Percentiles rank a stretch among this genome's conserved stretches.
Evolutionary conservation across 2,797 vertebrate genomes (phyloP).

Genomic region (Craterocephalus amniculus): DNA sequence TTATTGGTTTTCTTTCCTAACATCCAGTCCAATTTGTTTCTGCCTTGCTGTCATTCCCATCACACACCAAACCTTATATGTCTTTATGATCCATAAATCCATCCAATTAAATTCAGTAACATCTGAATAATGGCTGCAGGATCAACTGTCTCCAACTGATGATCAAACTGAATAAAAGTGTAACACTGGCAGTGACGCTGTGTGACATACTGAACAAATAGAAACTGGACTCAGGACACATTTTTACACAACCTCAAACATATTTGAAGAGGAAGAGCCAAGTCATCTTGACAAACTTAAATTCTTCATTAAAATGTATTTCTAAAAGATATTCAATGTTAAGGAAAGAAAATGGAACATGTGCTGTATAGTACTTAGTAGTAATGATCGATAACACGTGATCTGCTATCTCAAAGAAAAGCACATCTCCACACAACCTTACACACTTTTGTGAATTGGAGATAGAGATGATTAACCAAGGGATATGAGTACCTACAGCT

Average conservation of each 20-base stretch:
- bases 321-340: too few species aligned
- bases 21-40: constrained; percentile 12
- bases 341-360: not conserved
- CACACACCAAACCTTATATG: constrained; percentile 35
- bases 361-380: not conserved
- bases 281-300: not conserved
- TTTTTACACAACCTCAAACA: not conserved
- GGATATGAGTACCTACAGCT: not conserved
- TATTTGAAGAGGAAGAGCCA: not conserved
- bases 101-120: constrained; percentile 55
- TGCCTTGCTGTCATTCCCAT: not conserved
- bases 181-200: not conserved
- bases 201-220: not conserved
- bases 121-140: constrained; percentile 35
- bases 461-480: not conserved
- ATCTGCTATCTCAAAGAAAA: not conserved
- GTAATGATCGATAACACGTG: not conserved
- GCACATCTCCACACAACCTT: not conserved
- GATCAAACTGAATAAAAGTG: not conserved
- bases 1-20: not conserved
- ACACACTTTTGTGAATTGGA: not conserved
- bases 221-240: not conserved
- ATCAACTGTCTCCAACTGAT: constrained; percentile 14
- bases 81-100: constrained; percentile 30
- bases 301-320: not conserved